Percentiles rank a stretch among this genome's conserved stretches.
These are phyloP conservation scores for Bicyclus anynana DNA, from an alignment of 1,140 invertebrate species.

Conservation along the genomic window DNA sequence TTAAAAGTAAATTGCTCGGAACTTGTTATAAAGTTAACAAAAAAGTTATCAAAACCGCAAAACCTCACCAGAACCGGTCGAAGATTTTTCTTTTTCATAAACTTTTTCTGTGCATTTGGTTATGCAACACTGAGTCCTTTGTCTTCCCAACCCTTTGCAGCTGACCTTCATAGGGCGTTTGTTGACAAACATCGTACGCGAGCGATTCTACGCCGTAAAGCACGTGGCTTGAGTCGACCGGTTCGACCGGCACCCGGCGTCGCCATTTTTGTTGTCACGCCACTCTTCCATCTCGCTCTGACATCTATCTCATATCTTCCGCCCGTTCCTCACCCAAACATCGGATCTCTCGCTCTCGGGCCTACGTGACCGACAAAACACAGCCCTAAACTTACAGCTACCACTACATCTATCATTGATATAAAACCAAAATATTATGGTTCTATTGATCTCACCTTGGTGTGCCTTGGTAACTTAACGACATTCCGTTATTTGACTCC, in stretches of 20 bases:
- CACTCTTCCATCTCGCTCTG: constrained; percentile 47
- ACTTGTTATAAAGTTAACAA: too few species aligned
- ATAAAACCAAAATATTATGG: constrained; percentile 9
- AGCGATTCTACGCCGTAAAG: constrained; percentile 54
- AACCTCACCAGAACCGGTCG: constrained; percentile 7
- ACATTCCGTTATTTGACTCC: neutral
- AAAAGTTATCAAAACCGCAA: neutral
- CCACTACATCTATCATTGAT: constrained; percentile 37
- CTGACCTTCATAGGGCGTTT: constrained; percentile 72
- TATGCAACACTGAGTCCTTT: constrained; percentile 53
- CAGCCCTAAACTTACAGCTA: constrained; percentile 42
- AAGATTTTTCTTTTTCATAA: constrained; percentile 6
- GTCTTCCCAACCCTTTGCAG: constrained; percentile 51
- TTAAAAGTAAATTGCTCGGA: too few species aligned
- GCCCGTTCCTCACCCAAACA: constrained; percentile 31
- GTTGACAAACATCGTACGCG: constrained; percentile 72
- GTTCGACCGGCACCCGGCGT: constrained; percentile 68
- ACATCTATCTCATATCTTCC: constrained; percentile 27
- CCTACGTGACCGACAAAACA: constrained; percentile 71
- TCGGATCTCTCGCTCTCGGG: constrained; percentile 43
- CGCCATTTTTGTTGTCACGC: constrained; percentile 76
- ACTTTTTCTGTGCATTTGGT: constrained; percentile 18
- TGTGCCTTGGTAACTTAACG: neutral
- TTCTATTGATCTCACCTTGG: constrained; percentile 11
- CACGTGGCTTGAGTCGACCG: constrained; percentile 65